Evolutionary conservation across 2,888 invertebrate species (phyloP), one percentile per base, ranked within the genome.

Genomic region (Oscheius sp.): DNA sequence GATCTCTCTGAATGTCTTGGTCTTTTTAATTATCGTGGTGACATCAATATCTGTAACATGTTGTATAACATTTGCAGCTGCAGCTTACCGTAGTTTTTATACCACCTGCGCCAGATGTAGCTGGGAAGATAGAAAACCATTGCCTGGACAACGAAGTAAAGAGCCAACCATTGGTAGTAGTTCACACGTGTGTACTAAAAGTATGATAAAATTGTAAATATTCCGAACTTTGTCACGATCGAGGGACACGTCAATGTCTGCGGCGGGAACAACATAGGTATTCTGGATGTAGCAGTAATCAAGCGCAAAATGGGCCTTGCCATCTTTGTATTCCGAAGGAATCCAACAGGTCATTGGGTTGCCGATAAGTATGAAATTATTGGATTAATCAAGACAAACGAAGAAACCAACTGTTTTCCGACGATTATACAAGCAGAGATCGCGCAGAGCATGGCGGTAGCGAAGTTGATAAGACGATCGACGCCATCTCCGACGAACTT

Each of bases 201-300:
- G 16, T 43, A 7, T 18, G 21, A 35, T 27, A 61, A 27, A 21
- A 18, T 27, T 59, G 59, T 7, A n/a, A 13, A 13, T 18, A 49
- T 7, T 5, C n/a, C n/a, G n/a, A 49, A n/a, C n/a, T 16, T 49
- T 56, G 23, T 18, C 56, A 56, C 23, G 27, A 16, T 18, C 18
- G 21, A 56, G 16, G 21, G 25, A 18, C 3, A 56, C 35, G 9
- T 35, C 35, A 3, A 9, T 35, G 9, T 35, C 35, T 35, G 3
- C 21, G 3, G n/a, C 12, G 52, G 52, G 52, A 18, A 66, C 66
- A 29, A 46, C 52, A 16, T 70, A 70, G 12, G 70, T 70, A 18
- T 70, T 70, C 25, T 63, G 46, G 23, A 71, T 71, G 61, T 55
- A 71, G 41, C 71, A 71, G 52, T 61, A 49, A 43, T 63, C 63